Conservation (phyloP, 2,797 vertebrate genomes). For the Anguilla obscura region DNA sequence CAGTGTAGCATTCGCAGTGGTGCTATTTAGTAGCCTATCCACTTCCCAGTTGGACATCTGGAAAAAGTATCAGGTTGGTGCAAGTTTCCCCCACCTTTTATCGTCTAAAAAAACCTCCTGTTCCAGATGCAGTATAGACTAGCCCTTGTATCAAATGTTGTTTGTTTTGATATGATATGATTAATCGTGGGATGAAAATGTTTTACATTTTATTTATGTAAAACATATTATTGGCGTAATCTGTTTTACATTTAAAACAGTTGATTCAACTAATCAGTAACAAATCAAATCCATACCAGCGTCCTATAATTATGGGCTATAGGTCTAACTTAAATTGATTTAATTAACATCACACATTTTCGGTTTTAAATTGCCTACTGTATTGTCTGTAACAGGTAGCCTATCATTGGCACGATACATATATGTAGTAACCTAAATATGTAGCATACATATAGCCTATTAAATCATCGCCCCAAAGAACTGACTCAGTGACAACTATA, state of each 20-base stretch:
- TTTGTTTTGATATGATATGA: neutral
- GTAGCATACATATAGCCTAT: neutral
- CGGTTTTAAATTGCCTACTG: no score
- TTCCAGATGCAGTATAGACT: neutral
- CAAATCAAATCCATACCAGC: no score
- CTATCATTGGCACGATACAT: neutral
- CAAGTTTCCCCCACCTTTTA: constrained; percentile 36
- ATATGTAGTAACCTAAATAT: neutral
- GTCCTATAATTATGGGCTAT: no score
- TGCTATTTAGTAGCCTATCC: constrained; percentile 57
- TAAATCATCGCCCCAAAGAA: neutral
- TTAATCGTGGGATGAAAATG: neutral
- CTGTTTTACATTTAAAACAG: no score
- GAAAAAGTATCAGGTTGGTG: constrained; percentile 55
- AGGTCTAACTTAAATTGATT: no score
- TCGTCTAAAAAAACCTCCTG: constrained; percentile 29
- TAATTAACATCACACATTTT: no score
- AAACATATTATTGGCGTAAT: no score
- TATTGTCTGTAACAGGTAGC: neutral
- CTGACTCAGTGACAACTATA: neutral
- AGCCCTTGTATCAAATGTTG: no score
- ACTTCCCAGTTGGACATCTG: constrained; percentile 70
- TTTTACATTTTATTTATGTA: neutral
- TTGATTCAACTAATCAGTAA: no score
- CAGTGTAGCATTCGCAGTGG: constrained; percentile 71